A percentile compares a stretch with the other conserved stretches of the same genome.
Conservation (phyloP, 2,113 vertebrate species). For the Perognathus longimembris region DNA sequence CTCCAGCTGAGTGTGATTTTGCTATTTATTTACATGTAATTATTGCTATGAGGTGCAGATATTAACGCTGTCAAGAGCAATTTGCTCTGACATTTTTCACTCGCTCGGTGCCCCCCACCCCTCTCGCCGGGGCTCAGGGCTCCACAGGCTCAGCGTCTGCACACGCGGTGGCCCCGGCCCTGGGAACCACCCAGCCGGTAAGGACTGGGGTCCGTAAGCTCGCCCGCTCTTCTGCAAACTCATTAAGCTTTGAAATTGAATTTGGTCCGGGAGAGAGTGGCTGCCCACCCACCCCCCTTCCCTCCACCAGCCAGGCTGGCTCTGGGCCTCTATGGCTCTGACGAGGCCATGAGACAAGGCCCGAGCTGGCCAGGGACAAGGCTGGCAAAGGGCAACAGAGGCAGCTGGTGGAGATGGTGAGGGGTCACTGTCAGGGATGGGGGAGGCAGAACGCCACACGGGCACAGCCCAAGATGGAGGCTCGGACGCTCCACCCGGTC, state of each 20-base stretch:
- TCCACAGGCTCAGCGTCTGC: slow-evolving; percentile 22
- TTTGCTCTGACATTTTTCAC: slow-evolving; percentile 99
- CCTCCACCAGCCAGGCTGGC: slow-evolving; percentile 80
- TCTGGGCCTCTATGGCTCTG: slow-evolving; percentile 86
- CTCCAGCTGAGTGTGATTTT: slow-evolving; percentile 99
- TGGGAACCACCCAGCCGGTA: slow-evolving; percentile 79
- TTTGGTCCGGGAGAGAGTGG: slow-evolving; percentile 85
- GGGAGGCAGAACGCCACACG: background rate
- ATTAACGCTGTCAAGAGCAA: slow-evolving; percentile 99
- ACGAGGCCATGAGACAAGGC: slow-evolving; percentile 71
- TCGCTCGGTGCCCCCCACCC: slow-evolving; percentile 90
- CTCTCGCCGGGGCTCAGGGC: slow-evolving; percentile 85
- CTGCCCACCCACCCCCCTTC: background rate
- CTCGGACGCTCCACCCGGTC: background rate
- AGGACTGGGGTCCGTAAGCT: slow-evolving; percentile 65
- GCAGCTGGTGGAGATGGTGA: background rate
- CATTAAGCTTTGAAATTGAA: slow-evolving; percentile 94
- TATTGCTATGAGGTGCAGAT: slow-evolving; percentile 99
- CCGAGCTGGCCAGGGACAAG: slow-evolving; percentile 2
- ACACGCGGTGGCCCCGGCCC: background rate
- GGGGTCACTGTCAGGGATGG: background rate
- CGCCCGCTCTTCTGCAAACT: slow-evolving; percentile 85
- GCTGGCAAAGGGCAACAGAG: background rate
- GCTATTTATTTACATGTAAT: slow-evolving; percentile 99
- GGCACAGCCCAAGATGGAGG: background rate